phyloP scores from a whole-genome alignment of 1,140 invertebrate species.

The Trissolcus basalis region DNA sequence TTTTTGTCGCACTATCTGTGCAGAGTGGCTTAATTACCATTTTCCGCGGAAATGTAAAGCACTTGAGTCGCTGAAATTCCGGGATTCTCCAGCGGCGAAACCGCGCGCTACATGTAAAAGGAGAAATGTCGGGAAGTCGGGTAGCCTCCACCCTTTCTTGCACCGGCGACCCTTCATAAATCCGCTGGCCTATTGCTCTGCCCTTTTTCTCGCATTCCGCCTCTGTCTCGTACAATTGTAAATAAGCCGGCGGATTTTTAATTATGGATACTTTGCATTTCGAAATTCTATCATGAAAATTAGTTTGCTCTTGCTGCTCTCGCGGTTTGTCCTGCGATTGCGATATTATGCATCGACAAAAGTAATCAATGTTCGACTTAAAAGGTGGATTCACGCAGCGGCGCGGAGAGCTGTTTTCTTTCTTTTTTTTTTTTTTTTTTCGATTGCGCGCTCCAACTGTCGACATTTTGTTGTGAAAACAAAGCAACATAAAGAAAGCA shows the following conservation, averaged over 20 bases:
- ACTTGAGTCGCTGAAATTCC: constrained; percentile 45
- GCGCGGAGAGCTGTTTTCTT: neutral
- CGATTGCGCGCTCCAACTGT: constrained; percentile 43
- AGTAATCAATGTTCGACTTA: constrained; percentile 26
- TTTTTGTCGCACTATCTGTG: constrained; percentile 50
- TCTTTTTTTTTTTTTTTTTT: no score
- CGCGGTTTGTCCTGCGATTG: no score
- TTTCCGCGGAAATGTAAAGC: constrained; percentile 55
- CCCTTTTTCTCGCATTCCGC: constrained; percentile 35
- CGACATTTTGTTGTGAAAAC: constrained; percentile 29
- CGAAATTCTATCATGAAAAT: constrained; percentile 5
- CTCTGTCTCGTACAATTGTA: constrained; percentile 57
- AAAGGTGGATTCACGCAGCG: neutral
- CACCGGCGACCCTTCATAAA: constrained; percentile 49
- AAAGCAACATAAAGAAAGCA: constrained; percentile 26
- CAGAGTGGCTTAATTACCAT: constrained; percentile 55
- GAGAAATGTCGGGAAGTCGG: constrained; percentile 41
- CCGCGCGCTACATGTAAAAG: constrained; percentile 32
- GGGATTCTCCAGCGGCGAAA: constrained; percentile 38
- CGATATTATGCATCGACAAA: constrained; percentile 58
- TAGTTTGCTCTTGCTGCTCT: no score
- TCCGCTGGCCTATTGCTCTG: constrained; percentile 19
- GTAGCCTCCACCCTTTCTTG: constrained; percentile 28
- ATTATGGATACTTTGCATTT: constrained; percentile 62
- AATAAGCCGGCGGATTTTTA: constrained; percentile 65